Base-by-base conservation (phyloP, 2,888 invertebrate species). In the Calameuta idolon region DNA sequence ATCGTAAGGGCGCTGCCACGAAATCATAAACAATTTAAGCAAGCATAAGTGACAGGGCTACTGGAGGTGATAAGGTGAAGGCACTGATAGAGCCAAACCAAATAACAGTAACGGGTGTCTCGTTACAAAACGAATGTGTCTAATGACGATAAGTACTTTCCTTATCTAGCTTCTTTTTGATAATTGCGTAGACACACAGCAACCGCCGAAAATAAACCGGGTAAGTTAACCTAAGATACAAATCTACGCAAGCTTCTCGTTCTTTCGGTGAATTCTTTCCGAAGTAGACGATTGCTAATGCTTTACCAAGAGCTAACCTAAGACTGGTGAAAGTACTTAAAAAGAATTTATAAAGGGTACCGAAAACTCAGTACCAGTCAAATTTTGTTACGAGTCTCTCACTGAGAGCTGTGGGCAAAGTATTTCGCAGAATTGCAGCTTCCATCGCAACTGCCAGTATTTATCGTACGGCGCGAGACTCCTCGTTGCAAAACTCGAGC, bases 11-110 rank as follows among this genome's bases (percentile, higher is more conserved):
- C 71, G 12, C 31, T 71, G 34, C 12, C 12, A 31, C 23, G 33
- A 34, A 31, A 71, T 71, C 71, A n/a, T 71, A 71, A 71, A 71
- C 34, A 71, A 71, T 71, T 71, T 71, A 71, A 71, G 71, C 71
- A 71, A 34, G 34, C 71, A 31, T 34, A 9, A 71, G 31, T 71
- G 31, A 71, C 71, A 15, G 31, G 9, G 31, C 34, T 12, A 34
- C 71, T 33, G 23, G 71, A 69, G 30, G 11, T 31, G 71, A 71
- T 71, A 71, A 71, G 71, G 71, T 31, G 71, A 4, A 33, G 31
- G 12, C 31, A 34, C 71, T 71, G 71, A 71, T 71, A 71, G 33
- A 71, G 71, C 33, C 34, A 71, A 34, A 15, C 71, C 12, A 33
- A 31, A 3, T 12, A 9, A 34, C 71, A 12, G 12, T 71, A 71